Evolutionary conservation across 2,113 vertebrate species (phyloP).

Genomic region (Cynopterus brachyotis): DNA sequence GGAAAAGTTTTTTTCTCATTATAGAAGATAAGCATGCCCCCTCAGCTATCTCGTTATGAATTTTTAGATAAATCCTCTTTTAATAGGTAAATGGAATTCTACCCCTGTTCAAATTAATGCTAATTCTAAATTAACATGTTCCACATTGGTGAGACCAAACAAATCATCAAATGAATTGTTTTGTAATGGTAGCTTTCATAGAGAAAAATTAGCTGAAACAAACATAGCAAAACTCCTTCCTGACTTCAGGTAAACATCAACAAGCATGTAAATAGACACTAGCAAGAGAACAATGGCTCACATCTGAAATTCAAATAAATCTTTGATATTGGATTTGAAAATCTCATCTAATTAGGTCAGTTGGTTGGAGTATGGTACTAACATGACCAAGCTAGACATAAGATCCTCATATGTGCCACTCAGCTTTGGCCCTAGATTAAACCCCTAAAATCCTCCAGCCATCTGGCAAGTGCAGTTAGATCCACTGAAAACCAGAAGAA

Average conservation of each 20-base stretch:
- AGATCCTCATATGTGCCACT: background rate
- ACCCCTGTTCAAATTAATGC: background rate
- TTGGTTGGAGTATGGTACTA: constrained; percentile 2
- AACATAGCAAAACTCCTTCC: background rate
- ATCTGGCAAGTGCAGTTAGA: constrained; percentile 46
- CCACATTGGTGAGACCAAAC: constrained; percentile 23
- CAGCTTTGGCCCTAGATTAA: constrained; percentile 48
- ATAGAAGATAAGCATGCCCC: background rate
- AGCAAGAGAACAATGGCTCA: background rate
- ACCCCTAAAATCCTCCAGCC: constrained; percentile 36
- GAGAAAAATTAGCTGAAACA: background rate
- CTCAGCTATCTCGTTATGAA: constrained; percentile 9
- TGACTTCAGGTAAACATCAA: background rate
- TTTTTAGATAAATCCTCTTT: constrained; percentile 20
- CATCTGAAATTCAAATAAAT: constrained; percentile 28
- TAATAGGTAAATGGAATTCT: background rate
- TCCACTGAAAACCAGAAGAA: background rate
- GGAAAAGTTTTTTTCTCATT: background rate
- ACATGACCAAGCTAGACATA: constrained; percentile 11
- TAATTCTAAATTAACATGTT: constrained; percentile 44
- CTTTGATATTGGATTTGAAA: constrained; percentile 48
- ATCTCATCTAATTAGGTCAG: constrained; percentile 66
- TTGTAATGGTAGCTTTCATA: background rate
- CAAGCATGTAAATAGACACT: background rate
- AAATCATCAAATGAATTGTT: constrained; percentile 11